Evolutionary conservation across 1,140 invertebrate genomes (phyloP), one percentile per base, ranked within the genome.

Genomic region (Sycophaga agraensis): DNA sequence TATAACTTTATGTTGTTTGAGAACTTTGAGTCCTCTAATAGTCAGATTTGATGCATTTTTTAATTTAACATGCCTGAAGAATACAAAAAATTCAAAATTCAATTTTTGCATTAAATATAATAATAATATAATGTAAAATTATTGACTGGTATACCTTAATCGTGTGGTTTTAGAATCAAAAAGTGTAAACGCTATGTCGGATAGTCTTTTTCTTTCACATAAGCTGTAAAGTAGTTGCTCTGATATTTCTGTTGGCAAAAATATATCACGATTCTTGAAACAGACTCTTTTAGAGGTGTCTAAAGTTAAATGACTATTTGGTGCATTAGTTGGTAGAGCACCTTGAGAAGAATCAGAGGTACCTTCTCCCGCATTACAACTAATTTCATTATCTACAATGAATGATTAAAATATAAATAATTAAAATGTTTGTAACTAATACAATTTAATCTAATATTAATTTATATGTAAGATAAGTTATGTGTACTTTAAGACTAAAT

Each of bases 141-240:
- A 24, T n/a, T 37, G 26, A 28, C n/a, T 45, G 7, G 45, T 48
- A 46, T 64, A 79, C 76, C 83, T 83, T 48, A 91, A 75, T 66
- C 83, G 82, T 14, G 89, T 89, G n/a, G 84, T 83, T 70, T 81
- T 83, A 4, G 85, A 77, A 68, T 86, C 83, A 74, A 91, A 92
- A 26, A 92, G 71, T 46, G 84, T 83, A 48, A 91, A 77, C 1
- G 84, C 85, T 22, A 85, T 75, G 75, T 91, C 88, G 24, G 82
- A 86, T 2, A 91, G 75, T 40, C 84, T 83, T 66, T 85, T 84
- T 68, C 86, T 87, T 64, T 87, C 82, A 65, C 85, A 84, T 22
- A 91, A 75, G 55, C 83, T 84, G 46, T 80, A 77, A 17, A 91
- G 75, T 19, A 91, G 73, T 63, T 84, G 83, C 67, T 91, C 88